Percentiles rank a stretch among this genome's conserved stretches.
phyloP scores from a whole-genome alignment of 2,113 vertebrate genomes.

The Bufo gargarizans region DNA sequence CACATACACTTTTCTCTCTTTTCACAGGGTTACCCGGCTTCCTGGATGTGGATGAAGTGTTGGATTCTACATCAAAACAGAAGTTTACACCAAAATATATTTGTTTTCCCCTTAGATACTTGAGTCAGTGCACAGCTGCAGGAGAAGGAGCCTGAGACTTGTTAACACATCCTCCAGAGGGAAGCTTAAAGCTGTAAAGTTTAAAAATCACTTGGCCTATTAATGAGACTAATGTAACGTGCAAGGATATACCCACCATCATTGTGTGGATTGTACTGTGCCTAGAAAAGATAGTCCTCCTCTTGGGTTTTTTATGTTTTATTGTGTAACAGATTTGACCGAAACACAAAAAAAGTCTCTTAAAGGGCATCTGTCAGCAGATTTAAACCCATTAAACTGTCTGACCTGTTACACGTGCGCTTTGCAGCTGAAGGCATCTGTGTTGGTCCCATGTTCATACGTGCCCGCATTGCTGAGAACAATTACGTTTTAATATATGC shows the following conservation, averaged over 20 bases:
- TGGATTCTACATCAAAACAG: conserved; percentile 66
- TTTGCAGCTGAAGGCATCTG: too few species aligned
- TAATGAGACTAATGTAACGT: neutral
- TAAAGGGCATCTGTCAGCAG: neutral
- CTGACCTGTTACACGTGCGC: too few species aligned
- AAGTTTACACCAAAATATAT: conserved; percentile 65
- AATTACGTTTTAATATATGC: too few species aligned
- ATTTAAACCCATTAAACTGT: too few species aligned
- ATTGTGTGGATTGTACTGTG: neutral
- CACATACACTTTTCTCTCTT: conserved; percentile 61
- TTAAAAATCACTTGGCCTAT: neutral
- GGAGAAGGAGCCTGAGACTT: conserved; percentile 58
- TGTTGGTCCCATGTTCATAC: too few species aligned
- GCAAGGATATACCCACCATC: neutral
- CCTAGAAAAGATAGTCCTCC: neutral
- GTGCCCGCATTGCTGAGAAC: too few species aligned
- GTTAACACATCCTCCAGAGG: conserved; percentile 52
- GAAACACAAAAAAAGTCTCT: too few species aligned
- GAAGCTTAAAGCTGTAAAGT: conserved; percentile 9
- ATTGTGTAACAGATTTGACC: neutral
- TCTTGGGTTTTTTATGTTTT: neutral
- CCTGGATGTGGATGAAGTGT: conserved; percentile 65
- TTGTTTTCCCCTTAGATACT: conserved; percentile 62
- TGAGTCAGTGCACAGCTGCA: conserved; percentile 65
- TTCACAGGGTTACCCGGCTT: conserved; percentile 61